phyloP scores from a whole-genome alignment of 2,888 invertebrate species.

The Tenthredo distinguenda region DNA sequence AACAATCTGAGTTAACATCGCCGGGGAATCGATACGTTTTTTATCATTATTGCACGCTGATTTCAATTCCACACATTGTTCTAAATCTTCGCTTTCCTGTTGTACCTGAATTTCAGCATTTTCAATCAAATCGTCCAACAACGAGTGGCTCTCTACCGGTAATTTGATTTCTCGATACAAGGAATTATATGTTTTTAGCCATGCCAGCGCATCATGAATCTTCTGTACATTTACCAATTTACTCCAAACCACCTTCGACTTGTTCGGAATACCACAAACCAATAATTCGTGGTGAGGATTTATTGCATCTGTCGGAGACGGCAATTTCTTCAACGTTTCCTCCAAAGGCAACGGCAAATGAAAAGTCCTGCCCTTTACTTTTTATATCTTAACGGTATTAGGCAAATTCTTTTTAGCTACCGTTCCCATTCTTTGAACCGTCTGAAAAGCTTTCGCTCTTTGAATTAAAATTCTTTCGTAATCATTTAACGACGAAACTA shows the following conservation, averaged over 20 bases:
- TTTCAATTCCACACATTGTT: neutral
- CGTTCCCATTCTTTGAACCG: constrained; percentile 65
- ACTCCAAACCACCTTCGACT: constrained; percentile 65
- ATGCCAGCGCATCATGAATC: constrained; percentile 64
- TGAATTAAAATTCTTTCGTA: constrained; percentile 63
- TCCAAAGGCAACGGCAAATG: constrained; percentile 68
- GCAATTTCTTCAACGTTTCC: constrained; percentile 69
- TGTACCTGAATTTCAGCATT: constrained; percentile 55
- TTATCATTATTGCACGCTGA: no score
- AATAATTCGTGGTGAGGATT: constrained; percentile 66
- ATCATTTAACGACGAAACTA: neutral
- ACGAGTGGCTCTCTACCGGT: constrained; percentile 56
- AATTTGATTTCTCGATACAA: constrained; percentile 64
- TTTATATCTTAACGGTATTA: constrained; percentile 58
- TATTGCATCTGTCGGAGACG: constrained; percentile 64
- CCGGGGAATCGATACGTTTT: neutral
- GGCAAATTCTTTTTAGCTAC: constrained; percentile 69
- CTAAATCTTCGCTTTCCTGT: constrained; percentile 39
- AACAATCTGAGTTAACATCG: constrained; percentile 48
- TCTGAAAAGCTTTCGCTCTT: constrained; percentile 71
- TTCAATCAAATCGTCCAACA: constrained; percentile 52
- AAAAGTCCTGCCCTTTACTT: constrained; percentile 53
- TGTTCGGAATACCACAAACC: constrained; percentile 67
- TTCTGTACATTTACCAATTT: constrained; percentile 67
- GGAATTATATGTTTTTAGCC: constrained; percentile 67